phyloP scores from a whole-genome alignment of 2,797 vertebrate species.

The Fundulus diaphanus region DNA sequence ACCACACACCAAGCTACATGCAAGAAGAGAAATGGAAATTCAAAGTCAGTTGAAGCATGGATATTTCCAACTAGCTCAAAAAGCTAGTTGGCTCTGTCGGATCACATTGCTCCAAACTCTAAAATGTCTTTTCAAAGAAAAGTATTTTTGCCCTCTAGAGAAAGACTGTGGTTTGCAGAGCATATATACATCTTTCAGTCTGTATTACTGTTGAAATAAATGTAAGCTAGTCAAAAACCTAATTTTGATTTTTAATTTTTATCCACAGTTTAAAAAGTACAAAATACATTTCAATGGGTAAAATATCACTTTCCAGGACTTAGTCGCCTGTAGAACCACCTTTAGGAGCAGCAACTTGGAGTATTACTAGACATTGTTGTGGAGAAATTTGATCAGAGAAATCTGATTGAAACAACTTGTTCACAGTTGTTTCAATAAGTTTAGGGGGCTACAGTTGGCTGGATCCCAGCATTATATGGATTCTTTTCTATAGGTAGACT shows the following conservation, averaged over 20 bases:
- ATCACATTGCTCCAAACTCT: background rate
- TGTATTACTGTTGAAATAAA: background rate
- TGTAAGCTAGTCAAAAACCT: too few species aligned
- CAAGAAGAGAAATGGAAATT: background rate
- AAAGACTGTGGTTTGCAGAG: background rate
- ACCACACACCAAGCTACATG: conserved; percentile 93
- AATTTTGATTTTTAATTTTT: too few species aligned
- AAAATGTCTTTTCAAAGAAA: background rate
- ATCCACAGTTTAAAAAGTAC: background rate
- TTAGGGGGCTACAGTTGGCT: background rate
- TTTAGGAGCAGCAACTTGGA: background rate
- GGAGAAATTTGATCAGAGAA: background rate
- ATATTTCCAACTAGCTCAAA: background rate
- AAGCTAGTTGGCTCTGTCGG: background rate
- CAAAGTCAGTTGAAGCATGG: background rate
- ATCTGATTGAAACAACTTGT: too few species aligned
- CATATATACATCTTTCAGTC: background rate
- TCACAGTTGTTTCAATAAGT: background rate
- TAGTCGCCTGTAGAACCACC: background rate
- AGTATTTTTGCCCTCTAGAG: background rate
- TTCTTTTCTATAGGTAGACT: background rate
- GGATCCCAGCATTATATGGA: background rate
- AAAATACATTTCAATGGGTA: background rate
- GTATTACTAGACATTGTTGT: too few species aligned
- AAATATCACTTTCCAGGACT: background rate